phyloP scores from a whole-genome alignment of 1,140 invertebrate genomes.

The Arion vulgaris region DNA sequence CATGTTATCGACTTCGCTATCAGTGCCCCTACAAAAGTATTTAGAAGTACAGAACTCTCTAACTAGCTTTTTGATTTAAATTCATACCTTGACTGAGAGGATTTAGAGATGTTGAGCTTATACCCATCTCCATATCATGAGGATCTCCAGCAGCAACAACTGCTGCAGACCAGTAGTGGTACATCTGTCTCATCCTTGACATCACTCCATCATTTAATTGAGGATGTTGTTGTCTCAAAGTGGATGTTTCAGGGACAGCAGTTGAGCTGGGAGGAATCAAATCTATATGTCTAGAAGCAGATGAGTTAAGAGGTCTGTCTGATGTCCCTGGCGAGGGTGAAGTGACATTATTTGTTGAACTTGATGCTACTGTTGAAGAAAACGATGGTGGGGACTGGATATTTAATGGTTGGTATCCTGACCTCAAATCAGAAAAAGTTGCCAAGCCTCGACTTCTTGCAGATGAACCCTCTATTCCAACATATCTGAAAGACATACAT shows the following conservation, averaged over 20 bases:
- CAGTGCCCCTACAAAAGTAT: too few species aligned
- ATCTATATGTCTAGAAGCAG: background rate
- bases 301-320: background rate
- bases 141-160: conserved; percentile 14
- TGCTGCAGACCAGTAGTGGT: conserved; percentile 9
- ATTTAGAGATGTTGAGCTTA: conserved; percentile 5
- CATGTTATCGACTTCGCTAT: too few species aligned
- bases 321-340: background rate
- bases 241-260: background rate
- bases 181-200: conserved; percentile 15
- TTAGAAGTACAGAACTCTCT: too few species aligned
- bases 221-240: background rate
- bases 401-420: conserved; percentile 28
- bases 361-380: background rate
- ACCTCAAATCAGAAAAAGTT: conserved; percentile 19
- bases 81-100: conserved; percentile 3
- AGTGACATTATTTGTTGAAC: background rate
- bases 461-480: conserved; percentile 36
- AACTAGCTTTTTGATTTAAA: background rate
- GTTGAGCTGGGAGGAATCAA: background rate
- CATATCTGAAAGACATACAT: conserved; percentile 5
- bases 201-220: background rate
- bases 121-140: background rate
- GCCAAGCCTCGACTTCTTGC: conserved; percentile 31
- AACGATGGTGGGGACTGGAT: conserved; percentile 2